Evolutionary conservation across 2,888 invertebrate genomes (phyloP).

Genomic region (Xanthia togata): DNA sequence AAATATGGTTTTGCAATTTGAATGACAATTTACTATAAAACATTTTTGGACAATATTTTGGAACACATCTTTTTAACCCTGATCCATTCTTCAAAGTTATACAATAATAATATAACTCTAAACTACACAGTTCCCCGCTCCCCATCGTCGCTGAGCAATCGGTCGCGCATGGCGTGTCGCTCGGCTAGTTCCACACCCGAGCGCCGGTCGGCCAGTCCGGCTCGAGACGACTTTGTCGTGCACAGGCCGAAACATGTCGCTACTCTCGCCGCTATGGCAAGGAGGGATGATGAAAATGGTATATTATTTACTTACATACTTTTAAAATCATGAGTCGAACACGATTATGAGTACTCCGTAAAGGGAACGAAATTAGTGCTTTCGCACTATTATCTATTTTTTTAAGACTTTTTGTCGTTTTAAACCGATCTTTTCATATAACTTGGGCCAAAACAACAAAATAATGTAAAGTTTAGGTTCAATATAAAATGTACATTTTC

Average conservation of each 20-base stretch:
- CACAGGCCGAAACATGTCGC: slow-evolving; percentile 95
- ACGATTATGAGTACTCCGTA: too few relatives aligned
- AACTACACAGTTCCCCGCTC: slow-evolving; percentile 87
- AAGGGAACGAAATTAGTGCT: too few relatives aligned
- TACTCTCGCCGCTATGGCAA: slow-evolving; percentile 91
- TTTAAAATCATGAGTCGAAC: too few relatives aligned
- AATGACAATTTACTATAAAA: neutral
- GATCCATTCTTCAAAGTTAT: neutral
- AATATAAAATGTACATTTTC: too few relatives aligned
- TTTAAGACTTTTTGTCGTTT: too few relatives aligned
- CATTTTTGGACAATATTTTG: neutral
- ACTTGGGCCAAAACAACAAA: too few relatives aligned
- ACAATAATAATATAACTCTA: neutral
- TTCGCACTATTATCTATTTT: too few relatives aligned
- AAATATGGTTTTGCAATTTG: neutral
- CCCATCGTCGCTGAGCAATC: slow-evolving; percentile 80
- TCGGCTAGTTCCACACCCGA: slow-evolving; percentile 81
- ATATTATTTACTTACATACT: neutral
- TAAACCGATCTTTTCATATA: too few relatives aligned
- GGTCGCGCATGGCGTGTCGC: slow-evolving; percentile 74
- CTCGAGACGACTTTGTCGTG: slow-evolving; percentile 94
- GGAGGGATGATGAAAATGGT: slow-evolving; percentile 80
- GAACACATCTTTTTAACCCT: neutral
- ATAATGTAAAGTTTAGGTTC: too few relatives aligned
- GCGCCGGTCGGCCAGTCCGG: slow-evolving; percentile 76